These are phyloP conservation scores for Catocala fraxini DNA, from an alignment of 2,888 invertebrate species.

Conservation along the genomic window DNA sequence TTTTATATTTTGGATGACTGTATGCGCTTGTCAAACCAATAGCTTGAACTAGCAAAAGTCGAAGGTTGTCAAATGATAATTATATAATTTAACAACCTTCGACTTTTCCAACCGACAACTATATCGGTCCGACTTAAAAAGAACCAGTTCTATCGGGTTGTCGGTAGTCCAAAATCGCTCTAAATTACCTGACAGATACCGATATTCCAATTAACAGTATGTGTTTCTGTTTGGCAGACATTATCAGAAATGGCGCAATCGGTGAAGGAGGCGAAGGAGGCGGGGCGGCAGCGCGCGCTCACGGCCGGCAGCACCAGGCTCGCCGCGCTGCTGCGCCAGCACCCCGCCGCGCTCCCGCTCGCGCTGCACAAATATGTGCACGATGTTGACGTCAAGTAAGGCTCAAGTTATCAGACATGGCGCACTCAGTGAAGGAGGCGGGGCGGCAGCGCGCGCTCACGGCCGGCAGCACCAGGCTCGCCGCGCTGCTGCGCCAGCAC, in stretches of 20 bases:
- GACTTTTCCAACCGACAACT: no score
- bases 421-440: slow-evolving; percentile 93
- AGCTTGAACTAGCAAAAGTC: no score
- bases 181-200: no score
- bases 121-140: no score
- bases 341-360: slow-evolving; percentile 94
- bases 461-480: slow-evolving; percentile 90
- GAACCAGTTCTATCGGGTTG: no score
- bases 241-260: slow-evolving; percentile 94
- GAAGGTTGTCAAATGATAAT: no score
- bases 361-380: slow-evolving; percentile 85
- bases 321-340: slow-evolving; percentile 68
- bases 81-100: no score
- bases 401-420: slow-evolving; percentile 93
- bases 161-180: no score
- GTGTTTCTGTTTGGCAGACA: no score
- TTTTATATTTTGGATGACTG: no score
- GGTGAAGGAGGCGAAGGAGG: slow-evolving; percentile 90
- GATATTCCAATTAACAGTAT: no score
- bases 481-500: slow-evolving; percentile 67
- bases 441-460: slow-evolving; percentile 91
- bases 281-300: slow-evolving; percentile 91
- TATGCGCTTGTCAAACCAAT: no score
- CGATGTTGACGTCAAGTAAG: slow-evolving; percentile 81
- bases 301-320: slow-evolving; percentile 90